Conservation (phyloP, 2,888 invertebrate species). For the Ditylenchus weischeri region DNA sequence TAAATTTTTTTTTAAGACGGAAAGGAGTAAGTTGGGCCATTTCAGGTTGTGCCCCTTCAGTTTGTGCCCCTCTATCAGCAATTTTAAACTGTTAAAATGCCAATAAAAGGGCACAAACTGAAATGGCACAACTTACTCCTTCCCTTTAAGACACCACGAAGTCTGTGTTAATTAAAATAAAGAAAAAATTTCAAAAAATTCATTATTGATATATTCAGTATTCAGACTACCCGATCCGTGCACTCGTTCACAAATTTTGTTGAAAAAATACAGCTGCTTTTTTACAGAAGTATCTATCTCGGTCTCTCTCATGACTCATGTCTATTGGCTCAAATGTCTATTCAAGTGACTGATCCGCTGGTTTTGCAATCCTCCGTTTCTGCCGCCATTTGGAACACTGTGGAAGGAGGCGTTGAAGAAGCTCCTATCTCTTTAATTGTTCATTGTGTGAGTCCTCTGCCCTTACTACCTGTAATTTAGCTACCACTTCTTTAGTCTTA, state of each 20-base stretch:
- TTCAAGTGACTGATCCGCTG: constrained; percentile 5
- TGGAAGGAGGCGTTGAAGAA: neutral
- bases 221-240: no score
- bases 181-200: no score
- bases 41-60: no score
- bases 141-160: no score
- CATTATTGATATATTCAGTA: no score
- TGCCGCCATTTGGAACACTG: neutral
- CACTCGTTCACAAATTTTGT: neutral
- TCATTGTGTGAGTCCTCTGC: constrained; percentile 7
- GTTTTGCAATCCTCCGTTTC: constrained; percentile 2
- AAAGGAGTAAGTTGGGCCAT: no score
- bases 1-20: no score
- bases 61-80: no score
- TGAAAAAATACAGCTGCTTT: neutral
- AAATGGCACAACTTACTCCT: no score
- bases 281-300: constrained; percentile 10
- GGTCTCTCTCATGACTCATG: constrained; percentile 15
- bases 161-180: no score
- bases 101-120: no score
- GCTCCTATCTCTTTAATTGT: constrained; percentile 4
- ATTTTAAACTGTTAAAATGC: no score
- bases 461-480: constrained; percentile 8
- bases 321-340: constrained; percentile 6
- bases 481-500: neutral